Conservation (phyloP, 1,140 invertebrate species). For the Diabrotica virgifera region DNA sequence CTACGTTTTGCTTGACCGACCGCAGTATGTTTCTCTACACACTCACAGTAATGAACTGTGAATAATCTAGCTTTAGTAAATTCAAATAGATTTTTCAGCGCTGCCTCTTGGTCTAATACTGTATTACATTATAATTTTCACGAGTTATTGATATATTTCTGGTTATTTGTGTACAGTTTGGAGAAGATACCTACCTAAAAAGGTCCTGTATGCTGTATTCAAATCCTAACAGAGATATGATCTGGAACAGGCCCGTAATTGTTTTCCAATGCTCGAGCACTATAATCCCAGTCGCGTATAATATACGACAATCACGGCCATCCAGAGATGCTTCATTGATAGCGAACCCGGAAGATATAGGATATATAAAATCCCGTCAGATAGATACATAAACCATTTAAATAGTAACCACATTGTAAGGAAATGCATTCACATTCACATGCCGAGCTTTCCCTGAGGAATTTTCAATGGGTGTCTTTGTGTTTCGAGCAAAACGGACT, state of each 20-base stretch:
- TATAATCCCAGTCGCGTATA: constrained; percentile 5
- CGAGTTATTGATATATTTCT: too few relatives aligned
- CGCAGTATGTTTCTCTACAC: too few relatives aligned
- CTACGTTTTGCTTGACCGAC: too few relatives aligned
- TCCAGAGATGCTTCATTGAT: constrained; percentile 8
- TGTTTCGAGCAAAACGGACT: not conserved
- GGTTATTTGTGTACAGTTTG: too few relatives aligned
- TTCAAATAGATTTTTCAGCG: too few relatives aligned
- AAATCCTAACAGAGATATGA: too few relatives aligned
- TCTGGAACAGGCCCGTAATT: not conserved
- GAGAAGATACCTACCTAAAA: too few relatives aligned
- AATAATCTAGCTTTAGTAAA: too few relatives aligned
- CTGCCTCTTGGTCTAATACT: too few relatives aligned
- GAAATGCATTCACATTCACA: not conserved
- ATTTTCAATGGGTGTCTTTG: constrained; percentile 8
- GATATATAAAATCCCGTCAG: constrained; percentile 12
- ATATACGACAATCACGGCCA: constrained; percentile 4
- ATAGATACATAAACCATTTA: constrained; percentile 17
- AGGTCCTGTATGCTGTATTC: too few relatives aligned
- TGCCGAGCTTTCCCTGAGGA: not conserved
- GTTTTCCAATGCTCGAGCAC: not conserved
- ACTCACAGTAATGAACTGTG: too few relatives aligned
- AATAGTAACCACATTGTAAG: constrained; percentile 12
- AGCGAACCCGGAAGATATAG: constrained; percentile 13
- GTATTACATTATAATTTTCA: too few relatives aligned